These are phyloP conservation scores for Idaea dimidiata DNA, from an alignment of 2,888 invertebrate genomes.

Conservation along the genomic window DNA sequence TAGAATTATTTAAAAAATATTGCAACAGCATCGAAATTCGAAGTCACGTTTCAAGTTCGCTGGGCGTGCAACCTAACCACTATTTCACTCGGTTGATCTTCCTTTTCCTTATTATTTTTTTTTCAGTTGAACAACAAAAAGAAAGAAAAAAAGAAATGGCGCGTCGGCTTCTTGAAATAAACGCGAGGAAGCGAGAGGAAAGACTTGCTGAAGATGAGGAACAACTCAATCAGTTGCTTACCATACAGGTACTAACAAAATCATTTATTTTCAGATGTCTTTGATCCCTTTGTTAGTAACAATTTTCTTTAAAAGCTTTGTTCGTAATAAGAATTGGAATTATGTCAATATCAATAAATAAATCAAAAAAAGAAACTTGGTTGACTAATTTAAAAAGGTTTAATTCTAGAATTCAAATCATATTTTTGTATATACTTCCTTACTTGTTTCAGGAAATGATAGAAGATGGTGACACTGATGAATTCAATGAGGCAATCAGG, in stretches of 20 bases:
- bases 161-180: constrained; percentile 91
- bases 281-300: too few species aligned
- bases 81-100: background rate
- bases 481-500: constrained; percentile 86
- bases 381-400: too few species aligned
- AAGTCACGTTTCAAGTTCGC: too few species aligned
- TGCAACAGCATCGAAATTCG: too few species aligned
- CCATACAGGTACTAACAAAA: constrained; percentile 81
- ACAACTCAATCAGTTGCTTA: constrained; percentile 87
- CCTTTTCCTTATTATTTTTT: constrained; percentile 8
- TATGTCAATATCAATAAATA: too few species aligned
- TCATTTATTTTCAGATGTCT: too few species aligned
- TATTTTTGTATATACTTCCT: constrained; percentile 6
- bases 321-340: too few species aligned
- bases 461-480: constrained; percentile 87
- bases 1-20: too few species aligned
- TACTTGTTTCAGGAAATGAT: constrained; percentile 70
- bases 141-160: constrained; percentile 94
- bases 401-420: too few species aligned
- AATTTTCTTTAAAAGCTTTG: too few species aligned
- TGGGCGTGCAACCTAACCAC: background rate
- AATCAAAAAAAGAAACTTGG: too few species aligned
- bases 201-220: constrained; percentile 94
- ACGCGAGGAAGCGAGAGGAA: constrained; percentile 93
- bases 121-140: constrained; percentile 90